Conservation (phyloP, 1,140 invertebrate species). For the Drosophila ananassae region DNA sequence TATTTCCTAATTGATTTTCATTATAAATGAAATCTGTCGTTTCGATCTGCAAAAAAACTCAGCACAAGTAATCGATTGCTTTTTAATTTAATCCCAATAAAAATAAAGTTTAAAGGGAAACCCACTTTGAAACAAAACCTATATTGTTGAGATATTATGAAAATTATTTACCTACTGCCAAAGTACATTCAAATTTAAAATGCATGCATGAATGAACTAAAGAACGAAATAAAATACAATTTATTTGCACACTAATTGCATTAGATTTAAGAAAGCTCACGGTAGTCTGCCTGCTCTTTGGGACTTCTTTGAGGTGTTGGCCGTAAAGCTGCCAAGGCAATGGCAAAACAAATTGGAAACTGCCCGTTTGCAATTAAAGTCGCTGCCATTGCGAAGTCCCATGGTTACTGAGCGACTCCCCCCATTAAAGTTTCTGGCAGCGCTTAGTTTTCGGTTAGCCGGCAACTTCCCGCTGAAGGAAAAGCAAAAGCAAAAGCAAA, state of each 20-base stretch:
- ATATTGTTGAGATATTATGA: too few species aligned
- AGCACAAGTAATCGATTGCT: too few species aligned
- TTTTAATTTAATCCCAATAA: too few species aligned
- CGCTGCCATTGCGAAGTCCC: constrained; percentile 45
- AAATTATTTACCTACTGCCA: too few species aligned
- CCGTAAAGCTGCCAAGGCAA: constrained; percentile 4
- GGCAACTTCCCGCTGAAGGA: constrained; percentile 43
- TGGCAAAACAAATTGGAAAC: constrained; percentile 62
- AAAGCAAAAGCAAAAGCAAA: constrained; percentile 24
- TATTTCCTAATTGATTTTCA: too few species aligned
- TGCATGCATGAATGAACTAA: constrained; percentile 5
- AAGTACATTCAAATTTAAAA: constrained; percentile 1
- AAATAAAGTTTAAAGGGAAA: too few species aligned
- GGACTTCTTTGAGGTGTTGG: background rate
- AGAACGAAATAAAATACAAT: constrained; percentile 30
- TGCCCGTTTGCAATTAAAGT: constrained; percentile 71
- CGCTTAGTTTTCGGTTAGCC: constrained; percentile 52
- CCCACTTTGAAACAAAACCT: too few species aligned
- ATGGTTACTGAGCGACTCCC: constrained; percentile 8
- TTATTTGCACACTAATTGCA: constrained; percentile 59
- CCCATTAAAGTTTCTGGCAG: constrained; percentile 50
- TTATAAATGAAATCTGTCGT: too few species aligned
- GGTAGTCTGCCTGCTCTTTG: constrained; percentile 10
- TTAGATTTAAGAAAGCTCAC: constrained; percentile 12
- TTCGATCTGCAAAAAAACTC: too few species aligned